Evolutionary conservation across 1,140 invertebrate genomes (phyloP).

Genomic region (Eciton burchellii): DNA sequence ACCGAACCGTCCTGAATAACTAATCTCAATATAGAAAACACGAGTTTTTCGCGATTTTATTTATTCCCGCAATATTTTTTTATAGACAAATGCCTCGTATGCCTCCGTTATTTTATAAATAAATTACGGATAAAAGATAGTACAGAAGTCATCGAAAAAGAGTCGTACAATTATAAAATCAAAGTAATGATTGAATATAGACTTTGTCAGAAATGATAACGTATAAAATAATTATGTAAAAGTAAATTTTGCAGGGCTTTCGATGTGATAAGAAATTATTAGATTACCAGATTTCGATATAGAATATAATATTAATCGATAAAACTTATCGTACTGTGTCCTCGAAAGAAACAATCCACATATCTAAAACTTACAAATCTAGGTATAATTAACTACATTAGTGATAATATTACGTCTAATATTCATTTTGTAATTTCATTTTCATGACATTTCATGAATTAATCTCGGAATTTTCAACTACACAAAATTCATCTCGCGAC

Average conservation of each 20-base stretch:
- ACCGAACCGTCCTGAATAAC: constrained; percentile 60
- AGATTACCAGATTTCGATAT: constrained; percentile 33
- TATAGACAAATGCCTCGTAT: neutral
- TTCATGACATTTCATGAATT: constrained; percentile 1
- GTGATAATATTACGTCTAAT: constrained; percentile 11
- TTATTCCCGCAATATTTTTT: neutral
- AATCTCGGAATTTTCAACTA: neutral
- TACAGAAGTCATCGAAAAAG: constrained; percentile 39
- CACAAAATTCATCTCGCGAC: neutral
- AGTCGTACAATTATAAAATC: constrained; percentile 52
- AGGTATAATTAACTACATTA: constrained; percentile 34
- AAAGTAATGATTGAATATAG: constrained; percentile 55
- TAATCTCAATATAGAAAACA: constrained; percentile 33
- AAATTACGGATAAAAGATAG: constrained; percentile 37
- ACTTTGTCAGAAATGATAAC: constrained; percentile 35
- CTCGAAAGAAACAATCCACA: constrained; percentile 66
- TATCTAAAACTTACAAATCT: constrained; percentile 62
- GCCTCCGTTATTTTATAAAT: neutral
- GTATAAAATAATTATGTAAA: constrained; percentile 36
- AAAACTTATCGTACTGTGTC: constrained; percentile 35
- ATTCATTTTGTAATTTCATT: constrained; percentile 15
- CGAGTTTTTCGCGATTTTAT: constrained; percentile 13
- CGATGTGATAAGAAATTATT: constrained; percentile 63
- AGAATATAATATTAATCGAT: neutral
- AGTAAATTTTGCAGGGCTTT: constrained; percentile 65